Base-by-base conservation (phyloP, 2,888 invertebrate species). In the Apodemia duryi region DNA sequence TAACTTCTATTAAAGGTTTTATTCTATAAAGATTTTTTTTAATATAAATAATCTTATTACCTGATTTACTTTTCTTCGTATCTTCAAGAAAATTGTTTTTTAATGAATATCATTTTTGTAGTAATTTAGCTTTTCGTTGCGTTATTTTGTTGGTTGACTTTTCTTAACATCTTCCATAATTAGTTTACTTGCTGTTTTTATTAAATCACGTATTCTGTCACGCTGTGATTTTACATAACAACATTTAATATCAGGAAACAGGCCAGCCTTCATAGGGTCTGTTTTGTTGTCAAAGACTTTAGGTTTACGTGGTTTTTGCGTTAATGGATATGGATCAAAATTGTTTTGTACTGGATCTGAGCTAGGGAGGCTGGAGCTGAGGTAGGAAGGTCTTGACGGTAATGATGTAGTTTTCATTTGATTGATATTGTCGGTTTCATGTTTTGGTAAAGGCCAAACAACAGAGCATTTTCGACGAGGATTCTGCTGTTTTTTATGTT, bases 361-460 rank as follows among this genome's bases (percentile, higher is more conserved):
- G 13, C 13, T 51, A 7, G 51, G 51, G 7, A 2, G 21, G 7
- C 21, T 51, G 7, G 21, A 21, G 6, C n/a, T 5, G 6, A 5
- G 13, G 6, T n/a, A 46, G 2, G 46, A 3, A n/a, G 46, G 46
- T n/a, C 46, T 46, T n/a, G 51, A n/a, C 2, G n/a, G 51, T 51
- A 21, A 21, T 21, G 51, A 7, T 43, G 43, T 43, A 43, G 4
- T 43, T 4, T 43, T 43, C 10, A 13, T 6, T 11, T 43, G 11
- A 2, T 43, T 43, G 51, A 51, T 51, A 51, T 51, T 13, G 2
- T 38, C 38, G 38, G 38, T n/a, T 21, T 21, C 51, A 21, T n/a
- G n/a, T 51, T n/a, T 32, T n/a, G 60, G 60, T 4, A n/a, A 2
- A 32, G 57, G 57, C 57, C 57, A 57, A 35, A 60, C 60, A 13